Evolutionary conservation across 2,888 invertebrate genomes (phyloP).

Genomic region (Tinea pellionella): DNA sequence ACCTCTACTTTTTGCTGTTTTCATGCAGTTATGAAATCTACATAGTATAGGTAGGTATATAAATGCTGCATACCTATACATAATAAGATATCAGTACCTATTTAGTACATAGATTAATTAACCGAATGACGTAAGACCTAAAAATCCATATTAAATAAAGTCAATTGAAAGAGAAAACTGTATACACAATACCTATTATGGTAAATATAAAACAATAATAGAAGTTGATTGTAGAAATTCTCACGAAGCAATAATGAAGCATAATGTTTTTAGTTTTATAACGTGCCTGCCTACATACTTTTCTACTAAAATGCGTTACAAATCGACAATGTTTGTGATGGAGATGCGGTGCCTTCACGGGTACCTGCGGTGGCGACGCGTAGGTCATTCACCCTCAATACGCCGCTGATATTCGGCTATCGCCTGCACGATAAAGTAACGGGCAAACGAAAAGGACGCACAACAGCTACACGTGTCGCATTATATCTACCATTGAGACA

Average conservation of each 20-base stretch:
- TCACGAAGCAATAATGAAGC: not conserved
- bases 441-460: slow-evolving; percentile 7
- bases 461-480: not conserved
- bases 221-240: not conserved
- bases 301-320: slow-evolving; percentile 5
- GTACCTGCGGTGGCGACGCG: slow-evolving; percentile 8
- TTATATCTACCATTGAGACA: not conserved
- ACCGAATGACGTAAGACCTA: not conserved
- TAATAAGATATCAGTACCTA: too few species aligned
- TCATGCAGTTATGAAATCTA: too few species aligned
- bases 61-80: too few species aligned
- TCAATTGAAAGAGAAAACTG: not conserved
- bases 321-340: slow-evolving; percentile 4
- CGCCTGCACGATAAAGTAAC: slow-evolving; percentile 42
- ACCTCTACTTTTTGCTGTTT: too few species aligned
- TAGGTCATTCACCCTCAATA: slow-evolving; percentile 50
- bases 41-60: too few species aligned
- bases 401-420: slow-evolving; percentile 62
- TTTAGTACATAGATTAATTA: too few species aligned
- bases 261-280: not conserved
- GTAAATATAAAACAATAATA: not conserved
- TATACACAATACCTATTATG: not conserved
- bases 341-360: not conserved
- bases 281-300: not conserved
- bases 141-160: not conserved